A percentile compares a stretch with the other conserved stretches of the same genome.
Conservation (phyloP, 92 coral and sea anemone genomes). For the Pocillopora meandrina region DNA sequence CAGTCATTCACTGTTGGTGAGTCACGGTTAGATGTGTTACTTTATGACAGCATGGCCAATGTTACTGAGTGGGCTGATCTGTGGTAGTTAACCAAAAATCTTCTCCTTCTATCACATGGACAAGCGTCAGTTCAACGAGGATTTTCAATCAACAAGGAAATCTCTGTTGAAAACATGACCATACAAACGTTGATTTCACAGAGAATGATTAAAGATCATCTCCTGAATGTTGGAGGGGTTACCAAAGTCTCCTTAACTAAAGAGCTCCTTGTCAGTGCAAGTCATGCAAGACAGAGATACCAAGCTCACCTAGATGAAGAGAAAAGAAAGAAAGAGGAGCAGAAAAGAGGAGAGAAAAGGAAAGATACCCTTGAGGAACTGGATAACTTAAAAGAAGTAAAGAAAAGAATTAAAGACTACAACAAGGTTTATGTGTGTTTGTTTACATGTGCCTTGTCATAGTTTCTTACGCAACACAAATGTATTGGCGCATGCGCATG, state of each 20-base stretch:
- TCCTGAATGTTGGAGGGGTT: conserved; percentile 35
- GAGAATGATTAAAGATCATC: conserved; percentile 64
- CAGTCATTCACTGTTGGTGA: not conserved
- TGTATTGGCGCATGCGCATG: too few species aligned
- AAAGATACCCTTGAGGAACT: conserved; percentile 13
- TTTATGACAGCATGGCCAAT: conserved; percentile 17
- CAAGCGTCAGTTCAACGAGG: conserved; percentile 20
- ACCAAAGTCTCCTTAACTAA: conserved; percentile 45
- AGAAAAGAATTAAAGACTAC: conserved; percentile 50
- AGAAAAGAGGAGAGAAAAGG: conserved; percentile 3
- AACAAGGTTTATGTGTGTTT: not conserved
- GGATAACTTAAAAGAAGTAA: conserved; percentile 28
- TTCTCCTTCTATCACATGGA: conserved; percentile 25
- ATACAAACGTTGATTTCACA: conserved; percentile 44
- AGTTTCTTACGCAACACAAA: too few species aligned
- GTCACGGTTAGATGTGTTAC: not conserved
- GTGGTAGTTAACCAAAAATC: conserved; percentile 16
- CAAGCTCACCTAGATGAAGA: conserved; percentile 8
- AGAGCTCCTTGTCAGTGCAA: conserved; percentile 53
- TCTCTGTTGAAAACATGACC: conserved; percentile 52
- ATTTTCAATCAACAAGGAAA: conserved; percentile 20
- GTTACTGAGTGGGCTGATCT: conserved; percentile 22
- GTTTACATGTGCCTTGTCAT: too few species aligned
- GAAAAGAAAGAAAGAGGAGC: conserved; percentile 12
- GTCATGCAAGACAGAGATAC: conserved; percentile 35